Base-by-base conservation (phyloP, 2,888 invertebrate genomes). In the Dastarcus helophoroides region DNA sequence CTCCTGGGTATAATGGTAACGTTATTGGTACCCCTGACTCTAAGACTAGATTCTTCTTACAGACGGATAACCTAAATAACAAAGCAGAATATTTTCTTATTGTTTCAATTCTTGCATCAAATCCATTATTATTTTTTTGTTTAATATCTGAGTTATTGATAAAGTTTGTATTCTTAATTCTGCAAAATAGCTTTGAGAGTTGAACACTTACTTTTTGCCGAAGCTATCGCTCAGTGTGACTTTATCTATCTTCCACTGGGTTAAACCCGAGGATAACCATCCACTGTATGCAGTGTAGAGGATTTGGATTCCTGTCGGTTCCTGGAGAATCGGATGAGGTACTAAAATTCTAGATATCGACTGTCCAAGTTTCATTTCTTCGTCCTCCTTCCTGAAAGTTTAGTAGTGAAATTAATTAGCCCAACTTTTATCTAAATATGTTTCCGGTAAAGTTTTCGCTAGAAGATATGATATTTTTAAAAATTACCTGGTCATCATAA, bases 241-340 rank as follows among this genome's bases (percentile, higher is more conserved):
- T 58, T 85, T 85, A 60, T 89, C 82, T 36, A 91, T 71, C 45
- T 73, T 75, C 73, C 90, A 80, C 33, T 76, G 70, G 19, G 78
- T 74, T 32, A 85, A 67, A 2, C 88, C 89, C 11, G 83, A 84
- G 15, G 82, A 83, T 33, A 90, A 69, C 91, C 91, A 91, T 8
- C 90, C 90, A 41, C 80, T 80, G 64, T 90, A 90, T 0, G 85
- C 85, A 4, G 80, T 82, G 61, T 91, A 91, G 43, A 80, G 73
- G 11, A 91, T 68, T 51, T 83, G 74, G 1, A 80, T 71, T 14
- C 74, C 72, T 29, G 73, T 67, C 9, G 83, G 77, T 42, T 79
- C 80, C 9, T 79, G 73, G 36, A 90, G 64, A 12, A 81, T 81
- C 1, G 90, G 90, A 66, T 90, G 90, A 3, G 89, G 88, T 2